Percentiles rank a stretch among this genome's conserved stretches.
Evolutionary conservation across 2,888 invertebrate genomes (phyloP).

Genomic region (Alsophila aescularia): DNA sequence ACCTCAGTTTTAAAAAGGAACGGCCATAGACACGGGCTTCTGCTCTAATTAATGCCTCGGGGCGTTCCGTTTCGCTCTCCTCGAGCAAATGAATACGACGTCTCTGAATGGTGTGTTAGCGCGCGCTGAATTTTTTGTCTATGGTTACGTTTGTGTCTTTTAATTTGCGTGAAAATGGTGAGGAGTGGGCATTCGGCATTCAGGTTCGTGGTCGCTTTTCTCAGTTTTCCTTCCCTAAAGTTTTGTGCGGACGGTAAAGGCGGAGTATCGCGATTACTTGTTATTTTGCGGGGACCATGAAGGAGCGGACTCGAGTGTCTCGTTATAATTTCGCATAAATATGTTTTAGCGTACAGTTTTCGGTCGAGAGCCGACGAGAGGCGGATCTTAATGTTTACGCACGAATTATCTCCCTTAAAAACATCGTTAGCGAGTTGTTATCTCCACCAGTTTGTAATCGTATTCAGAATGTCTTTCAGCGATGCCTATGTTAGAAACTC

Average conservation of each 20-base stretch:
- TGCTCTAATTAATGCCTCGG: slow-evolving; percentile 84
- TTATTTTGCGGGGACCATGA: slow-evolving; percentile 57
- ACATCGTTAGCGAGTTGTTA: slow-evolving; percentile 54
- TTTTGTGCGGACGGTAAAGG: slow-evolving; percentile 59
- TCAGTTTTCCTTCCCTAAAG: slow-evolving; percentile 59
- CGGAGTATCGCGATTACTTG: slow-evolving; percentile 65
- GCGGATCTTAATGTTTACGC: slow-evolving; percentile 69
- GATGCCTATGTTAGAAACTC: too few relatives aligned
- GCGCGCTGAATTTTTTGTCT: slow-evolving; percentile 70
- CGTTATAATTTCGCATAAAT: slow-evolving; percentile 80
- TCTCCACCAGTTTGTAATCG: neutral
- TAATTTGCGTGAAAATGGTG: slow-evolving; percentile 83
- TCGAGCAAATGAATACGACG: slow-evolving; percentile 75
- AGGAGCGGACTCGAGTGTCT: slow-evolving; percentile 63
- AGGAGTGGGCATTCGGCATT: slow-evolving; percentile 69
- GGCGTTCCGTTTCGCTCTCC: slow-evolving; percentile 79
- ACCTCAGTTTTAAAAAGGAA: slow-evolving; percentile 78
- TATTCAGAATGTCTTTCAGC: neutral
- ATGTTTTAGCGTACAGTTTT: slow-evolving; percentile 71
- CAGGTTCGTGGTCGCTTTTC: slow-evolving; percentile 63
- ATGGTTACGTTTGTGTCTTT: slow-evolving; percentile 77
- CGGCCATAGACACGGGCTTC: slow-evolving; percentile 75
- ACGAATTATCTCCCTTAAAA: slow-evolving; percentile 65
- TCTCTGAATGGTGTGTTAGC: slow-evolving; percentile 79
- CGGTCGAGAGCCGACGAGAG: slow-evolving; percentile 50